A percentile compares a stretch with the other conserved stretches of the same genome.
These are phyloP conservation scores for Numenius phaeopus DNA, from an alignment of 2,797 vertebrate genomes.

Conservation along the genomic window DNA sequence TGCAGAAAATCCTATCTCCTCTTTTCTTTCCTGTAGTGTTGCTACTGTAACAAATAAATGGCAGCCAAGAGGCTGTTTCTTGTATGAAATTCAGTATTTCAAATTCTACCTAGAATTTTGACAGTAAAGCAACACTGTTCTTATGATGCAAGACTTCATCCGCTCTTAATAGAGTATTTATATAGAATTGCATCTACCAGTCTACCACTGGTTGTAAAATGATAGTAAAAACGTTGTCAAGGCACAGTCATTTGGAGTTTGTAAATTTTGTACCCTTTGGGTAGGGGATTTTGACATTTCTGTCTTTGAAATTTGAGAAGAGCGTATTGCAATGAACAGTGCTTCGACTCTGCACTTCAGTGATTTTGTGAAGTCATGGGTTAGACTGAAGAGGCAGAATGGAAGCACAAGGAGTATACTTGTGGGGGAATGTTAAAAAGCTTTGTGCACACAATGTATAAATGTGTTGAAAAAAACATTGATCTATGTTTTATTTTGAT, in stretches of 20 bases:
- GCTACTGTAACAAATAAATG: not conserved
- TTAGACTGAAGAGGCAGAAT: not conserved
- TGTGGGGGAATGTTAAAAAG: not conserved
- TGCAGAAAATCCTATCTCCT: not conserved
- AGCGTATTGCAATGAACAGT: not conserved
- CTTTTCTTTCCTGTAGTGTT: not conserved
- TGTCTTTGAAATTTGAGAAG: not conserved
- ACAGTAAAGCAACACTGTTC: not conserved
- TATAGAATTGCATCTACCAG: not conserved
- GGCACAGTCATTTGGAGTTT: not conserved
- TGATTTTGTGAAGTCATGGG: not conserved
- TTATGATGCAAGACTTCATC: not conserved
- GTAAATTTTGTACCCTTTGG: not conserved
- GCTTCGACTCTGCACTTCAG: not conserved
- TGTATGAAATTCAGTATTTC: not conserved
- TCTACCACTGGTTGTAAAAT: not conserved
- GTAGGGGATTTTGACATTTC: not conserved
- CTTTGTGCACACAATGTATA: not conserved
- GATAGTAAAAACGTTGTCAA: not conserved
- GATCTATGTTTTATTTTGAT: slow-evolving; percentile 47
- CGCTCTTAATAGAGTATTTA: not conserved
- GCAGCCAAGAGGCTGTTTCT: not conserved
- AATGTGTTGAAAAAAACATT: not conserved
- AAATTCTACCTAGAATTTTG: not conserved
- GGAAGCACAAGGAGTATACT: not conserved